A percentile compares a stretch with the other conserved stretches of the same genome.
Conservation (phyloP, 2,888 invertebrate species). For the Pristionchus arcanus region DNA sequence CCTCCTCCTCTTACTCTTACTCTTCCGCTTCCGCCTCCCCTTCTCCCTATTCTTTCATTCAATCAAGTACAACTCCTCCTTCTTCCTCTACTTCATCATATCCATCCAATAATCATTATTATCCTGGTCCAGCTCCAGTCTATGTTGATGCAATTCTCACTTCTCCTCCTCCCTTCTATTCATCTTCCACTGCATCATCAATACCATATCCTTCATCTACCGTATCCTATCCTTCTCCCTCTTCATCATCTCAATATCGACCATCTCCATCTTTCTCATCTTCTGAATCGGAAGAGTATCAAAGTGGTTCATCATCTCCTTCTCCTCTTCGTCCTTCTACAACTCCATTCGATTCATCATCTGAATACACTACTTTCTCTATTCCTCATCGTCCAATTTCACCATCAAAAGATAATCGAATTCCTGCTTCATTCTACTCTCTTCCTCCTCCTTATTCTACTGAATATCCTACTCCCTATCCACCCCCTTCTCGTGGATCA, state of each 20-base stretch:
- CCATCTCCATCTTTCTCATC: not conserved
- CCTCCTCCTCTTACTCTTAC: not conserved
- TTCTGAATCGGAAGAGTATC: not conserved
- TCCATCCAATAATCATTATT: slow-evolving; percentile 24
- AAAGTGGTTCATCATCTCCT: slow-evolving; percentile 6
- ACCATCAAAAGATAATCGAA: not conserved
- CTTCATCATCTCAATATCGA: slow-evolving; percentile 22
- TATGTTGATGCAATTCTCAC: not conserved
- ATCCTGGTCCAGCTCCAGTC: slow-evolving; percentile 32
- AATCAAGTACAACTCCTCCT: not conserved
- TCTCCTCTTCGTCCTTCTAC: not conserved
- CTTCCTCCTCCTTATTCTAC: slow-evolving; percentile 27
- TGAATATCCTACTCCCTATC: slow-evolving; percentile 8
- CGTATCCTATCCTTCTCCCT: slow-evolving; percentile 33
- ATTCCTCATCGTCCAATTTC: slow-evolving; percentile 13
- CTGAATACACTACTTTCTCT: not conserved
- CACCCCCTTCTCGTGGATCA: not conserved
- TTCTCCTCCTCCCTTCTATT: not conserved
- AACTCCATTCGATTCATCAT: slow-evolving; percentile 36
- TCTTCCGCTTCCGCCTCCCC: not conserved
- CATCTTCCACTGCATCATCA: not conserved
- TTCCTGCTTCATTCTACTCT: slow-evolving; percentile 32
- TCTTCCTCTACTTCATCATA: not conserved
- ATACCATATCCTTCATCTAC: not conserved
- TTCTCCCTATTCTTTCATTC: not conserved